phyloP scores from a whole-genome alignment of 2,888 invertebrate species.

The Glomeris marginata region DNA sequence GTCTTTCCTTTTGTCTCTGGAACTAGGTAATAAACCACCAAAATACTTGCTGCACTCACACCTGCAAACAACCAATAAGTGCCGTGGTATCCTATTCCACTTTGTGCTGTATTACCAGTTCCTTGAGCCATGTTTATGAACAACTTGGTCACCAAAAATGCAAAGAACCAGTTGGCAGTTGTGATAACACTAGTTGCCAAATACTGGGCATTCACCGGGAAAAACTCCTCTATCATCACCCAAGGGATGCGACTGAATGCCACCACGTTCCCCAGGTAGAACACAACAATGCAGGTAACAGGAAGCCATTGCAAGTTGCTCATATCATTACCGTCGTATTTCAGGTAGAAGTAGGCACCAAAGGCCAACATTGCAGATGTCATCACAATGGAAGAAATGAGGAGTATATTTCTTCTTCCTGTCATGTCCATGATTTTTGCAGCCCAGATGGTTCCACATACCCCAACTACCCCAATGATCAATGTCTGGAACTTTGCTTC shows the following conservation, averaged over 20 bases:
- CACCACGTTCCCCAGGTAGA: background rate
- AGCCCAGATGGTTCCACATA: conserved; percentile 1
- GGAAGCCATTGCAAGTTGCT: conserved; percentile 7
- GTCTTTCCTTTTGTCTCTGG: conserved; percentile 6
- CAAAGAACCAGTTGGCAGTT: conserved; percentile 1
- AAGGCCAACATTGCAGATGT: conserved; percentile 4
- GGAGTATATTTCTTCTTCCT: conserved; percentile 13
- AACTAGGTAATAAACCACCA: background rate
- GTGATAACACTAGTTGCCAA: conserved; percentile 1
- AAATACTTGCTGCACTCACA: conserved; percentile 1
- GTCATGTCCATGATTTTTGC: conserved; percentile 10
- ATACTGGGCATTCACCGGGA: background rate
- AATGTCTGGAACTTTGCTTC: conserved; percentile 14
- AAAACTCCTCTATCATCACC: conserved; percentile 3
- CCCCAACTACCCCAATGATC: conserved; percentile 11
- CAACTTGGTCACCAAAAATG: conserved; percentile 5
- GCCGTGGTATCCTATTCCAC: conserved; percentile 1
- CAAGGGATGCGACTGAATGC: conserved; percentile 7
- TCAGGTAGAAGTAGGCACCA: conserved; percentile 2
- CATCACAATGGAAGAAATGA: conserved; percentile 13
- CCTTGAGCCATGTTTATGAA: background rate
- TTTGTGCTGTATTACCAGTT: background rate
- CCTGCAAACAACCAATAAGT: conserved; percentile 6
- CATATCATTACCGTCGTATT: background rate
- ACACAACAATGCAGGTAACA: conserved; percentile 1